phyloP scores from a whole-genome alignment of 2,797 vertebrate genomes.

The Muscicapa comitata region DNA sequence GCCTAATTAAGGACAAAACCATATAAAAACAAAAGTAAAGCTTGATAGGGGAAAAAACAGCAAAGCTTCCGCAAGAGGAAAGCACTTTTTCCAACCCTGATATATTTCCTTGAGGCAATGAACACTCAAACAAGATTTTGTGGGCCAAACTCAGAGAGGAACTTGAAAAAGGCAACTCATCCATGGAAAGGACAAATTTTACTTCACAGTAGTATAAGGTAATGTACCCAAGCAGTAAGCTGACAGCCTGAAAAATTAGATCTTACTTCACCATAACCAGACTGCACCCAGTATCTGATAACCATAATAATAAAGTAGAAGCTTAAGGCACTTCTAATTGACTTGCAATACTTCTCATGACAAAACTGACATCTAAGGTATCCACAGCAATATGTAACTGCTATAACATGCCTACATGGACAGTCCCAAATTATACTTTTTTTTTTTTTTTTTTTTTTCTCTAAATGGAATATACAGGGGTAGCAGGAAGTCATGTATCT shows the following conservation, averaged over 20 bases:
- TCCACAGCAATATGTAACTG: not conserved
- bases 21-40: slow-evolving; percentile 48
- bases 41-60: not conserved
- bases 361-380: not conserved
- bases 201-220: not conserved
- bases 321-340: not conserved
- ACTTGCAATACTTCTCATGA: not conserved
- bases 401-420: not conserved
- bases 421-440: not conserved
- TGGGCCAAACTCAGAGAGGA: not conserved
- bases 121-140: not conserved
- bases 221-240: not conserved
- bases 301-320: not conserved
- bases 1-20: slow-evolving; percentile 68
- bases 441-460: not conserved
- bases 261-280: not conserved
- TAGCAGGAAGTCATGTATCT: not conserved
- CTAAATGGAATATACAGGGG: not conserved
- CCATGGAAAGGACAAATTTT: not conserved
- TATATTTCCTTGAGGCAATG: not conserved
- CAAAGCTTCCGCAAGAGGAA: not conserved
- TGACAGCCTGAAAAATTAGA: slow-evolving; percentile 7
- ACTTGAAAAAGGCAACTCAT: not conserved
- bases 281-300: not conserved
- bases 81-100: not conserved